Evolutionary conservation across 2,888 invertebrate genomes (phyloP).

Genomic region (Bedellia somnulentella): DNA sequence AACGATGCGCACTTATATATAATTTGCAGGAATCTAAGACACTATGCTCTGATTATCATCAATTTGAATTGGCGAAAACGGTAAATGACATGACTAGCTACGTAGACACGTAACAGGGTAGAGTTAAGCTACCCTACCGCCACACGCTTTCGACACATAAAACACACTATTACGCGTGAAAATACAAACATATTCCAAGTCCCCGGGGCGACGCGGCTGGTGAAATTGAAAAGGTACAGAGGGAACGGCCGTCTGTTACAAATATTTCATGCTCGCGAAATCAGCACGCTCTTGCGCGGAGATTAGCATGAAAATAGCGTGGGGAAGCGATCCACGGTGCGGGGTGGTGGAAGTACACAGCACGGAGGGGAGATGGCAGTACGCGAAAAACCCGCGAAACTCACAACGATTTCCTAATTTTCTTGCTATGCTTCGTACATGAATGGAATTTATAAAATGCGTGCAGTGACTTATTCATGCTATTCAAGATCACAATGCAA

Average conservation of each 20-base stretch:
- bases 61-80: not conserved
- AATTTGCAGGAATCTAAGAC: too few relatives aligned
- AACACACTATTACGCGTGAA: slow-evolving; percentile 24
- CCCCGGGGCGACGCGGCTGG: slow-evolving; percentile 20
- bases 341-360: too few relatives aligned
- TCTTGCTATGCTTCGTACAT: slow-evolving; percentile 20
- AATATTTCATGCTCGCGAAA: slow-evolving; percentile 41
- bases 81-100: not conserved
- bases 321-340: slow-evolving; percentile 27
- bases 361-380: too few relatives aligned
- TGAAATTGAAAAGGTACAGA: slow-evolving; percentile 43
- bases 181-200: slow-evolving; percentile 27
- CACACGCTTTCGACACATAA: slow-evolving; percentile 13
- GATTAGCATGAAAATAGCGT: slow-evolving; percentile 46
- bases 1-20: too few relatives aligned
- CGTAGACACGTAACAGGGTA: too few relatives aligned
- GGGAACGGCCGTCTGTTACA: slow-evolving; percentile 23
- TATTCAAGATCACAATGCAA: too few relatives aligned
- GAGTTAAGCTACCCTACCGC: too few relatives aligned
- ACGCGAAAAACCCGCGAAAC: slow-evolving; percentile 16
- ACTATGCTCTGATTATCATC: too few relatives aligned
- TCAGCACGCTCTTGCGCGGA: slow-evolving; percentile 29
- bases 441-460: slow-evolving; percentile 22
- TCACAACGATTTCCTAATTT: slow-evolving; percentile 20
- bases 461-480: too few relatives aligned